Evolutionary conservation across 2,797 vertebrate species (phyloP).

Genomic region (Gadopsis marmoratus): DNA sequence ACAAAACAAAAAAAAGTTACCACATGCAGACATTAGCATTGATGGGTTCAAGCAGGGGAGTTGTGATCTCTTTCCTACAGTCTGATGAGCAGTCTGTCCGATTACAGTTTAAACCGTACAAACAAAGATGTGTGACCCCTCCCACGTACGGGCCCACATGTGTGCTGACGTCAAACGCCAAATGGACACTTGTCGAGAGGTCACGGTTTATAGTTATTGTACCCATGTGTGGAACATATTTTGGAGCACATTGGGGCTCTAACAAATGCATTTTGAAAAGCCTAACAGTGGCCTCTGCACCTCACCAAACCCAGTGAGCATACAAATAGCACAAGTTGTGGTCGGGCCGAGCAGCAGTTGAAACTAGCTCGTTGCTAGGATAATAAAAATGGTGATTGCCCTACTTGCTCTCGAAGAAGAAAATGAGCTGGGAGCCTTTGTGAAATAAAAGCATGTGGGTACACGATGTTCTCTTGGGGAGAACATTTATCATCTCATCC

Average conservation of each 20-base stretch:
- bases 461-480: conserved; percentile 31
- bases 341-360: too few species aligned
- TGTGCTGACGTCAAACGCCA: neutral
- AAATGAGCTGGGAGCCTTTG: conserved; percentile 11
- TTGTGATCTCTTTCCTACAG: neutral
- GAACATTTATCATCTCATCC: conserved; percentile 46
- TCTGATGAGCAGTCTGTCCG: neutral
- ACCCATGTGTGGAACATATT: neutral
- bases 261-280: neutral
- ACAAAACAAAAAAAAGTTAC: neutral
- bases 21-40: too few species aligned
- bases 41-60: neutral
- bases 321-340: neutral
- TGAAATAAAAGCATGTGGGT: conserved; percentile 26
- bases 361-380: neutral
- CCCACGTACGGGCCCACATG: too few species aligned
- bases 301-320: neutral
- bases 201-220: neutral
- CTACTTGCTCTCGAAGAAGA: neutral
- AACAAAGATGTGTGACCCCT: too few species aligned
- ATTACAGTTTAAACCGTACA: neutral
- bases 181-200: neutral
- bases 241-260: neutral
- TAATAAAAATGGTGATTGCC: conserved; percentile 11
- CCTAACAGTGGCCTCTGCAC: neutral